Conservation (phyloP, 2,888 invertebrate genomes). For the Sicus ferrugineus region DNA sequence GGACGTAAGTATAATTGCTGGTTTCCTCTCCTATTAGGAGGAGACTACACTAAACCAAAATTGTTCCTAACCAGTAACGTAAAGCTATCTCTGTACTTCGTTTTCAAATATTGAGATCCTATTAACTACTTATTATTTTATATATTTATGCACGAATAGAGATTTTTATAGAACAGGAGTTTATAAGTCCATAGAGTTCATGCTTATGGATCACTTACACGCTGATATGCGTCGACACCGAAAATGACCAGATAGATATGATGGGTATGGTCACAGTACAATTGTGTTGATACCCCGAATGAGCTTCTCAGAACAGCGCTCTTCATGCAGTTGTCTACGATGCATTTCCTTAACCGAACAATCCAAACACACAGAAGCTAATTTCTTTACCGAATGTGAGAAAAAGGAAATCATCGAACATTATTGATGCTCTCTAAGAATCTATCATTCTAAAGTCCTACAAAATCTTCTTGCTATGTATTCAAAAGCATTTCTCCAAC, state of each 20-base stretch:
- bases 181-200: slow-evolving; percentile 18
- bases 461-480: slow-evolving; percentile 17
- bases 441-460: not conserved
- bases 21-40: not conserved
- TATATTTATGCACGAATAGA: slow-evolving; percentile 48
- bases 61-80: slow-evolving; percentile 16
- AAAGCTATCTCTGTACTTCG: not conserved
- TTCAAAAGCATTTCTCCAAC: slow-evolving; percentile 14
- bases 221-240: slow-evolving; percentile 16
- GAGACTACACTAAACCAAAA: slow-evolving; percentile 25
- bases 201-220: slow-evolving; percentile 23
- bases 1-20: slow-evolving; percentile 57
- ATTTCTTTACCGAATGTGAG: slow-evolving; percentile 20
- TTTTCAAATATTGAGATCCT: slow-evolving; percentile 31
- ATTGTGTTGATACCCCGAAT: slow-evolving; percentile 7
- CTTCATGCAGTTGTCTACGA: not conserved
- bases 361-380: slow-evolving; percentile 1
- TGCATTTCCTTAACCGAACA: not conserved
- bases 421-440: slow-evolving; percentile 2
- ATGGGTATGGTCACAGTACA: not conserved
- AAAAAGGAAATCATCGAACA: slow-evolving; percentile 1
- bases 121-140: slow-evolving; percentile 44
- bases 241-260: not conserved
- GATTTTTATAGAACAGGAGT: slow-evolving; percentile 44
- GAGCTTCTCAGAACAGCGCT: slow-evolving; percentile 18